These are phyloP conservation scores for Noctua comes DNA, from an alignment of 2,888 invertebrate genomes.

Conservation along the genomic window DNA sequence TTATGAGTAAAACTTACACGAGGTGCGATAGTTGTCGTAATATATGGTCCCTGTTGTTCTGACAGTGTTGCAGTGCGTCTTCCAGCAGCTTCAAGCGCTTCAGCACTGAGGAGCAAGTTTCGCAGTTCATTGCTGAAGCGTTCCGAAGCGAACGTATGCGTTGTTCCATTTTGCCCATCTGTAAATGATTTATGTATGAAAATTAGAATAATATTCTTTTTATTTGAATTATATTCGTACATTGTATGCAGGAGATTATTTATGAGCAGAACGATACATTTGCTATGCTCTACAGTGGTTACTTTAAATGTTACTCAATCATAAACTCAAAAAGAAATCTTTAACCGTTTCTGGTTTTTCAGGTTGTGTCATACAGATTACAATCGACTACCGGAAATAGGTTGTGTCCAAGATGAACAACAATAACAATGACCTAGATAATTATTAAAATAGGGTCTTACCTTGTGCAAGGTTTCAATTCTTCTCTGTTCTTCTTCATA, in stretches of 20 bases:
- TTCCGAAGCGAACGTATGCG: slow-evolving; percentile 92
- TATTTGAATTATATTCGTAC: not conserved
- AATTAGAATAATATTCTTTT: not conserved
- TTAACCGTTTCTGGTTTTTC: not conserved
- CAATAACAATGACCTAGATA: not conserved
- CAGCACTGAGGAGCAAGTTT: slow-evolving; percentile 92
- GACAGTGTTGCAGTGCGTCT: slow-evolving; percentile 90
- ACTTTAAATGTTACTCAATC: not conserved
- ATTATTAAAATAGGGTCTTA: slow-evolving; percentile 70
- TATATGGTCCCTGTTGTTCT: slow-evolving; percentile 92
- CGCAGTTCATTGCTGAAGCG: slow-evolving; percentile 92
- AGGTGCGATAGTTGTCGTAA: slow-evolving; percentile 94
- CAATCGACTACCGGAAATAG: not conserved
- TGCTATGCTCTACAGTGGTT: too few relatives aligned
- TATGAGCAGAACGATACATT: not conserved
- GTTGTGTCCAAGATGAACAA: not conserved
- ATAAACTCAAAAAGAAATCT: not conserved
- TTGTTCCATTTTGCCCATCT: slow-evolving; percentile 93
- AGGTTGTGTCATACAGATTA: not conserved
- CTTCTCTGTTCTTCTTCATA: slow-evolving; percentile 92
- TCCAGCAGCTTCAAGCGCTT: slow-evolving; percentile 92
- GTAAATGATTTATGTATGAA: slow-evolving; percentile 24
- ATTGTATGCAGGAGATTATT: not conserved
- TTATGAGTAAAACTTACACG: slow-evolving; percentile 91
- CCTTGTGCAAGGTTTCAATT: slow-evolving; percentile 92